Conservation (phyloP, 2,888 invertebrate genomes). For the Pterobdella sp. region DNA sequence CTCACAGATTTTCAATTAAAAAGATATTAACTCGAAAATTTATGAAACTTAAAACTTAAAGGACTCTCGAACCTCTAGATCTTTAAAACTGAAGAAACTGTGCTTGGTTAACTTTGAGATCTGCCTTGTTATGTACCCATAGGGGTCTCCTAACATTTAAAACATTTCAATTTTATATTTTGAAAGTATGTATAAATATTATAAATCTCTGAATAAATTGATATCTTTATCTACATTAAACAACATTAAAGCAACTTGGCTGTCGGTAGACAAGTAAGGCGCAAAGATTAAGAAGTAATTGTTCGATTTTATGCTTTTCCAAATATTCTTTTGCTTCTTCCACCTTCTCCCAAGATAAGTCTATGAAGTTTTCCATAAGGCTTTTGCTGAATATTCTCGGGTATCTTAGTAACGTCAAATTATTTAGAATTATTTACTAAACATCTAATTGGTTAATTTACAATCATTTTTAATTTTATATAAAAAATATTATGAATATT, state of each 20-base stretch:
- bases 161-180: too few relatives aligned
- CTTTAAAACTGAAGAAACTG: slow-evolving; percentile 11
- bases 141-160: slow-evolving; percentile 20
- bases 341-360: slow-evolving; percentile 13
- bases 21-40: too few relatives aligned
- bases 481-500: too few relatives aligned
- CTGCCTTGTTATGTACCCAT: slow-evolving; percentile 20
- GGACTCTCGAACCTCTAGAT: slow-evolving; percentile 22
- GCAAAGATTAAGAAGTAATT: slow-evolving; percentile 19
- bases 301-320: slow-evolving; percentile 24
- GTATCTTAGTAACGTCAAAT: too few relatives aligned
- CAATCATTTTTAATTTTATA: too few relatives aligned
- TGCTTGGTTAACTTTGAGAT: slow-evolving; percentile 23
- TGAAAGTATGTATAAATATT: too few relatives aligned
- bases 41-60: too few relatives aligned
- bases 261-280: slow-evolving; percentile 19
- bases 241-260: slow-evolving; percentile 13
- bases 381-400: too few relatives aligned
- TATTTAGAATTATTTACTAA: too few relatives aligned
- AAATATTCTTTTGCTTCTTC: slow-evolving; percentile 22
- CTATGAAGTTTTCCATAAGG: slow-evolving; percentile 8
- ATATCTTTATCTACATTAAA: neutral
- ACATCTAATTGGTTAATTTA: too few relatives aligned
- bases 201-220: neutral
- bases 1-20: too few relatives aligned